Evolutionary conservation across 2,113 vertebrate species (phyloP), one percentile per base, ranked within the genome.

Genomic region (Lepisosteus oculatus): DNA sequence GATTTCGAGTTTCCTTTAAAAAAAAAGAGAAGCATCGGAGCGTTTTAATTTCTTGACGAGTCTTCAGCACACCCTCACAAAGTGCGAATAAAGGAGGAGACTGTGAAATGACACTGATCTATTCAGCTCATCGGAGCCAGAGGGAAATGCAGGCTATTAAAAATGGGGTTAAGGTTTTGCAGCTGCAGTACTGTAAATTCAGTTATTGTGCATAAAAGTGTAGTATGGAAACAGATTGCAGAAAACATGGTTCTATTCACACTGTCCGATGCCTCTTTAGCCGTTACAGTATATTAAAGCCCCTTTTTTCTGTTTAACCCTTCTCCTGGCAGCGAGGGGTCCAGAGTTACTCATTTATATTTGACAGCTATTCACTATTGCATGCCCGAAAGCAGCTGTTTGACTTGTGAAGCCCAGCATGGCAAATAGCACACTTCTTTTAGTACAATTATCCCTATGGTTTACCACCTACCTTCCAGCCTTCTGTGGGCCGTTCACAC

Each of bases 391-490:
- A 68, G 74, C 67, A 82, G 80, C 84, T 86, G 77, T 78, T 84
- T 83, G 76, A 79, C 3, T 0, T 72, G 45, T 79, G 84, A 79
- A 78, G 73, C 79, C 80, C 83, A 80, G 76, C 78, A 69, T 88
- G 82, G 80, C 71, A 84, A 86, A 85, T 77, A 84, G 79, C 77
- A 73, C 78, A 77, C 82, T 84, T 84, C 75, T 70, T 73, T 79
- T 73, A 80, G 76, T 76, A 61, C 85, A 81, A 81, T 84, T 86
- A 82, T 87, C 77, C 80, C 80, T 55, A 76, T 74, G 69, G 84
- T 85, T 85, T 84, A 73, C 83, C 79, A 76, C 83, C 83, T 83
- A 78, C 75, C 78, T 85, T 82, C 77, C 72, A 75, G 59, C 76
- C 55, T 78, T 79, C 86, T 81, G 69, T 15, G 74, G 75, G 75